Evolutionary conservation across 2,888 invertebrate species (phyloP).

Genomic region (Yponomeuta plumbellus): DNA sequence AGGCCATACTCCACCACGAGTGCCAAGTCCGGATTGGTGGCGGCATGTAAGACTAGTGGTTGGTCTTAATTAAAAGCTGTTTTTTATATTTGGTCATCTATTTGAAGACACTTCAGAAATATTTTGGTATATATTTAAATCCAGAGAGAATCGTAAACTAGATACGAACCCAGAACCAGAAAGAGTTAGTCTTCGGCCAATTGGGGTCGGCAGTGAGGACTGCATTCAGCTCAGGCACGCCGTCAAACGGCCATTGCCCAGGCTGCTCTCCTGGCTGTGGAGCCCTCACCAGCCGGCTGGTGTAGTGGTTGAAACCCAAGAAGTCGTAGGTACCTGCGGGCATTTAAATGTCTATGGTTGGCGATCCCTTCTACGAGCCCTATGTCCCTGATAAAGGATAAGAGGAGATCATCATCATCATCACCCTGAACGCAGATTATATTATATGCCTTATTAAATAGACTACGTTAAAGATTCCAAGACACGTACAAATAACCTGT

Average conservation of each 20-base stretch:
- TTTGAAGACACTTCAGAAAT: not conserved
- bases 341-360: not conserved
- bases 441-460: not conserved
- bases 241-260: constrained; percentile 32
- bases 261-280: constrained; percentile 33
- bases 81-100: too few relatives aligned
- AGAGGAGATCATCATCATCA: too few relatives aligned
- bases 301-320: constrained; percentile 80
- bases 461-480: not conserved
- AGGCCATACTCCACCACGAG: too few relatives aligned
- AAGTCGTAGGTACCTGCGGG: constrained; percentile 73
- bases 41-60: too few relatives aligned
- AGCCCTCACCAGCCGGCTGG: constrained; percentile 49
- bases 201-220: constrained; percentile 24
- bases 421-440: not conserved
- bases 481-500: not conserved
- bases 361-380: too few relatives aligned
- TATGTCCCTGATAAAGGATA: too few relatives aligned
- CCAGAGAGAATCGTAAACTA: too few relatives aligned
- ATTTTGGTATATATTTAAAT: too few relatives aligned
- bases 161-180: constrained; percentile 14
- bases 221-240: constrained; percentile 31
- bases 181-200: not conserved
- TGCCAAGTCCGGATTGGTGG: too few relatives aligned
- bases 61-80: too few relatives aligned